Evolutionary conservation across 2,888 invertebrate genomes (phyloP).

Genomic region (Melinaea marsaeus): DNA sequence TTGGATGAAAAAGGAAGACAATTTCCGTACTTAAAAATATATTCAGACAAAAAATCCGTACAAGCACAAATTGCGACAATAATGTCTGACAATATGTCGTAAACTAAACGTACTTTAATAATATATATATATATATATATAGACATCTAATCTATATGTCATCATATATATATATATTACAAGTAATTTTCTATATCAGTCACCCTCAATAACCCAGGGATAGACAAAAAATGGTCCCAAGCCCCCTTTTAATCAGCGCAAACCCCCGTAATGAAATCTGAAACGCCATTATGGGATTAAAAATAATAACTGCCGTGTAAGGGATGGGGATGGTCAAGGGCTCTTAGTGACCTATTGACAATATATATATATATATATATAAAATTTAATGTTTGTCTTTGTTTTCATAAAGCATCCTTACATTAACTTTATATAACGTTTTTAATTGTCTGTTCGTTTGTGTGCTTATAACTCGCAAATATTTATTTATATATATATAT

Average conservation of each 20-base stretch:
- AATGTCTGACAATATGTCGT: not conserved
- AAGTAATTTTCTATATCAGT: conserved; percentile 20
- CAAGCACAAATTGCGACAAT: no score
- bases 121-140: not conserved
- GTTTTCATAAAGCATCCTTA: not conserved
- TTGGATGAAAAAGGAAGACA: no score
- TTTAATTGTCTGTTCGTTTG: no score
- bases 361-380: conserved; percentile 16
- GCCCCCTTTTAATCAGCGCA: conserved; percentile 70
- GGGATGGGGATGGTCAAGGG: conserved; percentile 48
- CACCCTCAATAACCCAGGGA: conserved; percentile 32
- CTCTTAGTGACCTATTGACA: conserved; percentile 63
- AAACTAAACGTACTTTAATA: not conserved
- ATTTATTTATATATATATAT: conserved; percentile 4
- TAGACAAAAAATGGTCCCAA: conserved; percentile 47
- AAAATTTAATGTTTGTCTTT: not conserved
- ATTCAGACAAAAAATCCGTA: no score
- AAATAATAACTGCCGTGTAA: conserved; percentile 68
- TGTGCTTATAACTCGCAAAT: conserved; percentile 15
- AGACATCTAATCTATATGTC: not conserved
- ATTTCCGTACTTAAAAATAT: no score
- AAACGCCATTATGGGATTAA: conserved; percentile 76
- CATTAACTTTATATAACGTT: no score
- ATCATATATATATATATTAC: not conserved
- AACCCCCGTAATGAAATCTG: conserved; percentile 74